A percentile compares a stretch with the other conserved stretches of the same genome.
Evolutionary conservation across 1,140 invertebrate genomes (phyloP).

Genomic region (Campoletis sonorensis): DNA sequence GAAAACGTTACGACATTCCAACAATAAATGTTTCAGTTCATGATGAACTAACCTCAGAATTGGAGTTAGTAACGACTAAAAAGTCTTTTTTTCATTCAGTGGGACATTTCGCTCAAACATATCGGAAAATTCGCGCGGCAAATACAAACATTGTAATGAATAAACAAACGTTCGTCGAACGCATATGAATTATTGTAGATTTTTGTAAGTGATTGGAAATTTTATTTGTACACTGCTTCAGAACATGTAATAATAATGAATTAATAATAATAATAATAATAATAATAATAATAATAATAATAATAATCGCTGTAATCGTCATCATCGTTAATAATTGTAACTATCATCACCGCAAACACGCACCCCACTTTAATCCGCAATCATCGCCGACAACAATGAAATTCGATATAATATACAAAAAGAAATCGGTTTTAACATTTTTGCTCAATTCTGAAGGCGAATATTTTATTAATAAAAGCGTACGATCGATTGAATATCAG

Average conservation of each 20-base stretch:
- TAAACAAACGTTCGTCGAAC: not conserved
- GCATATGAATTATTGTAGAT: constrained; percentile 35
- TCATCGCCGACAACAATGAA: constrained; percentile 47
- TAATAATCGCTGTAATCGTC: constrained; percentile 46
- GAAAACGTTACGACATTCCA: no score
- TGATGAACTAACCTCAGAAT: no score
- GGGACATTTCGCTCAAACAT: not conserved
- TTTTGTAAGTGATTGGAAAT: constrained; percentile 51
- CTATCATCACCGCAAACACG: constrained; percentile 43
- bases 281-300: constrained; percentile 47
- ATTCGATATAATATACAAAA: constrained; percentile 50
- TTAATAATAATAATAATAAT: constrained; percentile 46
- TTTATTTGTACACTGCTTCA: constrained; percentile 51
- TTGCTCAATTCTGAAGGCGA: constrained; percentile 26
- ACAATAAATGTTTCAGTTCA: no score
- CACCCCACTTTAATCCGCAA: not conserved
- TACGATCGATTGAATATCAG: constrained; percentile 26
- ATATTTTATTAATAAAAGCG: constrained; percentile 32
- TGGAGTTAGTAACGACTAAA: no score
- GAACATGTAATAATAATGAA: constrained; percentile 48
- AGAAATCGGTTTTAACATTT: constrained; percentile 46
- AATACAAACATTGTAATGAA: not conserved
- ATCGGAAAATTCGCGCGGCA: not conserved
- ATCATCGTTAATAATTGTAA: constrained; percentile 44
- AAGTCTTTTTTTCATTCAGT: not conserved